A percentile compares a stretch with the other conserved stretches of the same genome.
phyloP scores from a whole-genome alignment of 2,113 vertebrate genomes.

The Tympanuchus pallidicinctus region DNA sequence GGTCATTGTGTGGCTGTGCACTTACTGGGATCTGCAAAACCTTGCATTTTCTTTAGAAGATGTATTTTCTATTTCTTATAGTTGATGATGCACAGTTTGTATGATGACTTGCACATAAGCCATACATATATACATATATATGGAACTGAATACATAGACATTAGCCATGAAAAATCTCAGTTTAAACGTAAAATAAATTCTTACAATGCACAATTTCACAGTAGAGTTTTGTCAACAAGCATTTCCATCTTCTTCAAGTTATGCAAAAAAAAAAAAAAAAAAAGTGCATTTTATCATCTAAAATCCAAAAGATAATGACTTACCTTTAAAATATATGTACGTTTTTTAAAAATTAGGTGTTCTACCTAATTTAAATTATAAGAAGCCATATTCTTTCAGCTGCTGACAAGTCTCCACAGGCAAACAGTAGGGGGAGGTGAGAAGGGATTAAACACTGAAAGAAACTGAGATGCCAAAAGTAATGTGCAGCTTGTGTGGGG shows the following conservation, averaged over 20 bases:
- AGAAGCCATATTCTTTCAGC: neutral
- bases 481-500: slow-evolving; percentile 17
- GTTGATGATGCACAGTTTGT: neutral
- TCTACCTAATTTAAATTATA: neutral
- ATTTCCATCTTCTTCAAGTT: neutral
- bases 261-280: neutral
- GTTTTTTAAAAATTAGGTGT: neutral
- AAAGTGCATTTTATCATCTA: neutral
- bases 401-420: neutral
- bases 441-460: slow-evolving; percentile 5
- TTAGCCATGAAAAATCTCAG: neutral
- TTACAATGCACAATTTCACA: neutral
- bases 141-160: neutral
- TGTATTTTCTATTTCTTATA: neutral
- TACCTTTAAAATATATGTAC: too few relatives aligned
- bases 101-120: neutral
- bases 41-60: neutral
- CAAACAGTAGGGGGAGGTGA: neutral
- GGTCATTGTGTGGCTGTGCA: neutral
- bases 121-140: neutral
- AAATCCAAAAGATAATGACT: neutral
- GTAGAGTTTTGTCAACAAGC: neutral
- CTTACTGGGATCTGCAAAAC: neutral
- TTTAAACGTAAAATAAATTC: neutral
- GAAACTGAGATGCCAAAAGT: slow-evolving; percentile 17